A percentile compares a stretch with the other conserved stretches of the same genome.
phyloP scores from a whole-genome alignment of 2,113 vertebrate species.

The Aegithalos caudatus region DNA sequence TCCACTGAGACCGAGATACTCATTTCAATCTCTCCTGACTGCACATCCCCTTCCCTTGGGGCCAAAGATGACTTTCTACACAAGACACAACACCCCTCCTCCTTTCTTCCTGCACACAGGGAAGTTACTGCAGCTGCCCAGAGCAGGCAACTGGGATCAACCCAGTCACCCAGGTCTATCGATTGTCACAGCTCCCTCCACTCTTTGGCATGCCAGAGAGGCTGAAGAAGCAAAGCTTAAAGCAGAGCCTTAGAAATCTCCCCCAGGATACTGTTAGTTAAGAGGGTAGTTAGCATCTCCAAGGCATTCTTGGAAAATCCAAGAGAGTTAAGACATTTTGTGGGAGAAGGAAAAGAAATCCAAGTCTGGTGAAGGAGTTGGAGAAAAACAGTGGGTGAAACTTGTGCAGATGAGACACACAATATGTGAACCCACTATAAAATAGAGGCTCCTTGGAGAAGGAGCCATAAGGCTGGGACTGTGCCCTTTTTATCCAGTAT shows the following conservation, averaged over 20 bases:
- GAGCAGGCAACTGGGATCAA: neutral
- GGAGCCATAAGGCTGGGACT: neutral
- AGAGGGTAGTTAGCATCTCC: neutral
- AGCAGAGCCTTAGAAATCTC: neutral
- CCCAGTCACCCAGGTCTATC: neutral
- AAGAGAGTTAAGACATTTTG: neutral
- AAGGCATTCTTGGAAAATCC: neutral
- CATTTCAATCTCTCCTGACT: neutral
- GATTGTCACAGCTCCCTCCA: neutral
- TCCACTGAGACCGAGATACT: neutral
- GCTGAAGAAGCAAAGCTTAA: neutral
- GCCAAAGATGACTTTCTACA: neutral
- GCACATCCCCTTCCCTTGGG: neutral
- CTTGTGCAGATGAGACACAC: neutral
- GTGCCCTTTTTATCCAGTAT: neutral
- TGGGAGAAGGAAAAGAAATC: neutral
- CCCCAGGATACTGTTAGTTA: neutral
- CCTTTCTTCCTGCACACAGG: neutral
- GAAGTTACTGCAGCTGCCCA: neutral
- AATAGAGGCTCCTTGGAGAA: neutral
- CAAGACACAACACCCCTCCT: neutral
- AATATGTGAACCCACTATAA: neutral
- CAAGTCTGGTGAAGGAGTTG: neutral
- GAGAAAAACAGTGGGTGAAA: neutral
- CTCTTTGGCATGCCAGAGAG: neutral